Conservation (phyloP, 2,113 vertebrate genomes). For the Ia io region DNA sequence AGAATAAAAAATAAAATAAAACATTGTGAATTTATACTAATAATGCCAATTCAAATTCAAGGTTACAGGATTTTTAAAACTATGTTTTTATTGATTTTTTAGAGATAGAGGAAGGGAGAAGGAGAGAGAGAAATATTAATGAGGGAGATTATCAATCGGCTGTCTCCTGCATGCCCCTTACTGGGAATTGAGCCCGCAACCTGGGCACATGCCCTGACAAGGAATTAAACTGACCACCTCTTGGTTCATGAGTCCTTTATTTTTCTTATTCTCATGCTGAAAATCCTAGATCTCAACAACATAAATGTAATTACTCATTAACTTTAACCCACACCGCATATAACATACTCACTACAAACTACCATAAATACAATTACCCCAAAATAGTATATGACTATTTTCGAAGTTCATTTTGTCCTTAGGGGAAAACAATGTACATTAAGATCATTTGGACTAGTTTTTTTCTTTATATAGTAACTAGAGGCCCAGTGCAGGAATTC, state of each 20-base stretch:
- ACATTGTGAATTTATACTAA: background rate
- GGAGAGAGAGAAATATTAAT: too few species aligned
- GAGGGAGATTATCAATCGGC: too few species aligned
- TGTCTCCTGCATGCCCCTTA: too few species aligned
- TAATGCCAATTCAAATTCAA: background rate
- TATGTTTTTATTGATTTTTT: too few species aligned
- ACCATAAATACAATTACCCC: background rate
- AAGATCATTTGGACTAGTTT: background rate
- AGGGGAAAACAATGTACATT: background rate
- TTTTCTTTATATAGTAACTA: background rate
- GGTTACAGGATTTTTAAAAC: background rate
- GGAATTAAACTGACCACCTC: too few species aligned
- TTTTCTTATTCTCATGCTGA: background rate
- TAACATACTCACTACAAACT: background rate
- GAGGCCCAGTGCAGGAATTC: too few species aligned
- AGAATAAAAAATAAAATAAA: background rate
- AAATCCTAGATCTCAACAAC: background rate
- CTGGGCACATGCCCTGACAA: too few species aligned
- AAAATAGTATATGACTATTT: background rate
- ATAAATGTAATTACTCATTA: constrained; percentile 2
- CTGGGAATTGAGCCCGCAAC: too few species aligned
- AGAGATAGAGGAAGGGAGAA: too few species aligned
- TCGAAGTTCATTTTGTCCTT: background rate
- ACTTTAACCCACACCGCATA: background rate
- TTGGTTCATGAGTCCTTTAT: background rate